Evolutionary conservation across 2,888 invertebrate species (phyloP), one percentile per base, ranked within the genome.

Genomic region (Pristionchus fissidentatus): DNA sequence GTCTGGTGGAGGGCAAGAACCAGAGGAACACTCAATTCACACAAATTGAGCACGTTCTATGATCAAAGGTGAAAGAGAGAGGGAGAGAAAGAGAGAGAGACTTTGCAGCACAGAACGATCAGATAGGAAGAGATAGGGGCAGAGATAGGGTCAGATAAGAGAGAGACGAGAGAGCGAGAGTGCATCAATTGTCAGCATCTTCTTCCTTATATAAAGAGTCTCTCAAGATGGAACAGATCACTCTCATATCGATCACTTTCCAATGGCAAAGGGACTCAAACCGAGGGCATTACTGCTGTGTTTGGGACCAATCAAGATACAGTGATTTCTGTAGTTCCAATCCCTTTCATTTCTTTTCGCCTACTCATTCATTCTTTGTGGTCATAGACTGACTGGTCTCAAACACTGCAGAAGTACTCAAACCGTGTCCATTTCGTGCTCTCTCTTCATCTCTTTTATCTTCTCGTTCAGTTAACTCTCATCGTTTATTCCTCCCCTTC

Each of bases 151-250:
- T n/a, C n/a, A 49, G 49, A 49, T 19, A 41, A 13, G 41, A 77
- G 75, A 77, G 75, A 46, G 75, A 26, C 10, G 46, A 77, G 75
- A 49, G 75, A 77, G 49, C 46, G 75, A 77, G 75, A 49, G 1
- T 15, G 0, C 4, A 35, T 5, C 49, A 77, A 77, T 77, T 77
- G 75, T 77, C 75, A 77, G 75, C 75, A 77, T 46, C 46, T 0
- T 29, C 46, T 49, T 49, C 75, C 49, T 46, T 77, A 77, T 77
- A 77, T 41, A 41, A 77, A 3, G 41, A 77, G 75, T 5, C 26
- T 3, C 7, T 5, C 13, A 10, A 26, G 46, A 49, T 7, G 32
- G 49, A 77, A 49, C 75, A 77, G 32, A 22, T 41, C 75, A 77
- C 22, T 62, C 35, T 49, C 49, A 49, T 49, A 10, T 49, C 49